Base-by-base conservation (phyloP, 2,797 vertebrate genomes). In the Stomatorhinus walkeri region DNA sequence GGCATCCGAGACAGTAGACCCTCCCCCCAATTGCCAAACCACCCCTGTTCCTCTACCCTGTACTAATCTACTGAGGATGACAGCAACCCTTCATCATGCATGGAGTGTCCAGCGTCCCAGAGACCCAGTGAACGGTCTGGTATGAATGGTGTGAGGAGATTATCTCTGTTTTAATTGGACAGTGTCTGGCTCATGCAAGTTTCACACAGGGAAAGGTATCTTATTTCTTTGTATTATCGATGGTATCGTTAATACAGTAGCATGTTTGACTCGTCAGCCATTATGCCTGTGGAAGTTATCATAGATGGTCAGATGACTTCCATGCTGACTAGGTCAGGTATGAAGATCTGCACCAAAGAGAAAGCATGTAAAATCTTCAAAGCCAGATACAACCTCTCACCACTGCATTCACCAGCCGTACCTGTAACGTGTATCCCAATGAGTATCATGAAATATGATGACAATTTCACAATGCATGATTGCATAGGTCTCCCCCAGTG, bases 141-240 rank as follows among this genome's bases (percentile, higher is more conserved):
- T 95, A 97, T 96, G 97, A 96, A 96, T 96, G 96, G 96, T 97
- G 97, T 97, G 97, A 97, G 98, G 96, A 94, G 94, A 93, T 92
- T 95, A 93, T 91, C 88, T 90, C 92, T 88, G 52, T 89, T 22
- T 76, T 88, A 89, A 32, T 90, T 87, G 56, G 59, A 68, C 59
- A 54, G 56, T 87, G 56, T 88, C 88, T 89, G 64, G 22, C 85
- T 59, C 89, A 54, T 56, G 76, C 56, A 4, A 88, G 24, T 76
- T 76, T 43, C 22, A 32, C 7, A 89, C 10, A 24, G 19, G 48
- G 32, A 24, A 40, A 22, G 28, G 19, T 43, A 22, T 49, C 3
- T 16, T 16, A 48, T 89, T 46, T 56, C 48, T 81, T 49, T 84
- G 4, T 22, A 59, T 61, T 59, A 56, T 16, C 28, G 5, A 22